Conservation (phyloP, 2,797 vertebrate genomes). For the Pampus argenteus region DNA sequence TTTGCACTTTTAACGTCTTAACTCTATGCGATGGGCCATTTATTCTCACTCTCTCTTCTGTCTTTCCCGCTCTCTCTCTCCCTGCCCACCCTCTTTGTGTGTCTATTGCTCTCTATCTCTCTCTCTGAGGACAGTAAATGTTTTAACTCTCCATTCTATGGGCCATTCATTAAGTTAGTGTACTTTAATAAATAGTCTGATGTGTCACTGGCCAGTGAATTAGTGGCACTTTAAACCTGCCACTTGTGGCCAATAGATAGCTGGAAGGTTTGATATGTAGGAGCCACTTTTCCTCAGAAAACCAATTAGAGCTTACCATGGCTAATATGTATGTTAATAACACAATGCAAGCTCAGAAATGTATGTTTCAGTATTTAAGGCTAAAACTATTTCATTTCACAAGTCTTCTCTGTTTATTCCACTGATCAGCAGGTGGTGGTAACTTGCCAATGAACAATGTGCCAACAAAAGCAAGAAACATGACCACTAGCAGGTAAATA, state of each 20-base stretch:
- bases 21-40: slow-evolving; percentile 85
- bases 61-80: slow-evolving; percentile 44
- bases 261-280: slow-evolving; percentile 71
- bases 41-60: slow-evolving; percentile 76
- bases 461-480: no score
- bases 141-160: slow-evolving; percentile 87
- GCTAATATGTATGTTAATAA: slow-evolving; percentile 38
- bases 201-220: slow-evolving; percentile 84
- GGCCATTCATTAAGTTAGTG: slow-evolving; percentile 87
- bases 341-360: not conserved
- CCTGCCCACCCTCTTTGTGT: slow-evolving; percentile 59
- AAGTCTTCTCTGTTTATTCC: slow-evolving; percentile 15
- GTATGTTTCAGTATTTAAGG: slow-evolving; percentile 6
- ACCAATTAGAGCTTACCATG: slow-evolving; percentile 51
- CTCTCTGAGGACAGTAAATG: slow-evolving; percentile 84
- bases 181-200: slow-evolving; percentile 88
- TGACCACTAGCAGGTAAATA: no score
- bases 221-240: slow-evolving; percentile 85
- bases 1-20: slow-evolving; percentile 87
- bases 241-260: slow-evolving; percentile 77
- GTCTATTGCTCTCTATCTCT: slow-evolving; percentile 78
- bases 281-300: slow-evolving; percentile 57
- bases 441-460: no score
- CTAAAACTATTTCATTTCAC: slow-evolving; percentile 9
- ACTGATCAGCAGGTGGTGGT: no score